Percentiles rank a stretch among this genome's conserved stretches.
phyloP scores from a whole-genome alignment of 2,113 vertebrate genomes.

The Pogona vitticeps region DNA sequence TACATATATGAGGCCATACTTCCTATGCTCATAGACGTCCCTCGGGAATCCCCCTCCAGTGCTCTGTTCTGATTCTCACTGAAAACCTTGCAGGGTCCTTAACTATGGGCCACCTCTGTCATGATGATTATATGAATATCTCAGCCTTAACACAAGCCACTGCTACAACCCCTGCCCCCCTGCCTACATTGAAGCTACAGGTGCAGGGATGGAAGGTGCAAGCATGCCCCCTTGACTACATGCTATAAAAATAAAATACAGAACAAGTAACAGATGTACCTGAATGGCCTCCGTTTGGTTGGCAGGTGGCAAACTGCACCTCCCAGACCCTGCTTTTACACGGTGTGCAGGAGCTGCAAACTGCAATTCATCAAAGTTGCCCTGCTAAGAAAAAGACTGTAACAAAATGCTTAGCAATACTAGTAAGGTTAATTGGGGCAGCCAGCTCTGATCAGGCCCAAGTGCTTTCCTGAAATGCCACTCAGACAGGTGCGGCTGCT shows the following conservation, averaged over 20 bases:
- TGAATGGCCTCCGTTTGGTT: not conserved
- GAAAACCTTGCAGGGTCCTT: not conserved
- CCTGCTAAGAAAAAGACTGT: not conserved
- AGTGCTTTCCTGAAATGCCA: not conserved
- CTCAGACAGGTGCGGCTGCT: not conserved
- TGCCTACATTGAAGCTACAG: not conserved
- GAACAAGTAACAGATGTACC: not conserved
- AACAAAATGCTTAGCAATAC: constrained; percentile 1
- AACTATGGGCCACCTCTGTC: too few species aligned
- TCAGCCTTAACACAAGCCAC: not conserved
- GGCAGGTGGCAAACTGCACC: not conserved
- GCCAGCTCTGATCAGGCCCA: not conserved
- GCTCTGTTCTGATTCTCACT: not conserved
- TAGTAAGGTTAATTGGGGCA: constrained; percentile 15
- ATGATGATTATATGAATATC: not conserved
- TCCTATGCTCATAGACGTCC: not conserved
- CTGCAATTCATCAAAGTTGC: constrained; percentile 17
- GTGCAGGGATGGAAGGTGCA: not conserved
- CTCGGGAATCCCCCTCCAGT: not conserved
- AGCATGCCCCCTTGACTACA: too few species aligned
- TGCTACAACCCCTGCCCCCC: too few species aligned
- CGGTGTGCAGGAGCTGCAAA: not conserved
- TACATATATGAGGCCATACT: not conserved
- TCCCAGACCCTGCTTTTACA: not conserved
- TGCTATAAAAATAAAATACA: not conserved